These are phyloP conservation scores for Formica aserva DNA, from an alignment of 2,888 invertebrate species.

Conservation along the genomic window DNA sequence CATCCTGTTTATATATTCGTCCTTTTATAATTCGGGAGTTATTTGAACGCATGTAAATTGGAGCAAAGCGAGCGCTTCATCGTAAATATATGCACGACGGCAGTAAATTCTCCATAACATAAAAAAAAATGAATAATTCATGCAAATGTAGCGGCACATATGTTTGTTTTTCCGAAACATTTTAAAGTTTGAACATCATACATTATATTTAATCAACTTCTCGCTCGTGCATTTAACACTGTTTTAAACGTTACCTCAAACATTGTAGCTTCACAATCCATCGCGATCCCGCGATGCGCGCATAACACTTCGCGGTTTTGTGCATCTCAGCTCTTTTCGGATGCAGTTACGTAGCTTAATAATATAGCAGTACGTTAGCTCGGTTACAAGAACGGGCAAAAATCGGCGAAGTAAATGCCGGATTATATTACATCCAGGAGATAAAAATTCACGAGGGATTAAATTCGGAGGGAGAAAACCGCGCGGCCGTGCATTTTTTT, in stretches of 20 bases:
- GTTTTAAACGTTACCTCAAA: background rate
- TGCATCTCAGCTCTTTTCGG: background rate
- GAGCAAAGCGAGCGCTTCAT: background rate
- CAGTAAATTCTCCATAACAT: background rate
- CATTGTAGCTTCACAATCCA: background rate
- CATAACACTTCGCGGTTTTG: background rate
- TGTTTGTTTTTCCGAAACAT: background rate
- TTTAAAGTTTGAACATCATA: background rate
- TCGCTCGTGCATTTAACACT: background rate
- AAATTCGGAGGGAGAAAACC: constrained; percentile 38
- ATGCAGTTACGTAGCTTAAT: background rate
- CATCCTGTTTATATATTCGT: background rate
- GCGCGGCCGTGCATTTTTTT: background rate
- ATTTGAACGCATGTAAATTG: background rate
- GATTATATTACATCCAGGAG: constrained; percentile 44
- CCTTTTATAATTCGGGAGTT: background rate
- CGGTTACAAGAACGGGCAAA: constrained; percentile 13
- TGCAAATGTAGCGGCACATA: background rate
- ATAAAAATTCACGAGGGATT: constrained; percentile 53
- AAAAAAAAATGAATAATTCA: background rate
- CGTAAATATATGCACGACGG: background rate
- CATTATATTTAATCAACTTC: background rate
- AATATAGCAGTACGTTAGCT: constrained; percentile 27
- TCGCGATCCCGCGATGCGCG: background rate
- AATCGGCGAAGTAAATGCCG: constrained; percentile 54